Percentiles rank a stretch among this genome's conserved stretches.
Evolutionary conservation across 2,888 invertebrate species (phyloP).

Genomic region (Gisinianus flammeolus): DNA sequence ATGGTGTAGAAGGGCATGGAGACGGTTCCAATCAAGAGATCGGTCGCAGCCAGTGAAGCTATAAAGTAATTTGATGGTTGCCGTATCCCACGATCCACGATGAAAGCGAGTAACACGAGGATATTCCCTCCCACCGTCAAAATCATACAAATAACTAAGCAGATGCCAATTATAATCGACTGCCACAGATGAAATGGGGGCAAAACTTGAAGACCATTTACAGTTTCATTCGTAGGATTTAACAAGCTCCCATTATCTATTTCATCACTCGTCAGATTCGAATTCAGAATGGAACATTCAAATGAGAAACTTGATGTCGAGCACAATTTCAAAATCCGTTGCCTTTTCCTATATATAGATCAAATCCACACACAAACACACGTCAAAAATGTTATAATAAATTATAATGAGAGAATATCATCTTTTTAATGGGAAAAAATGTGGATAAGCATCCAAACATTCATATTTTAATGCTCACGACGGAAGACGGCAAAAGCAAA

Average conservation of each 20-base stretch:
- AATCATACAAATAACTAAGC: conserved; percentile 85
- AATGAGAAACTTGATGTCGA: conserved; percentile 43
- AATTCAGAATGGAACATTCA: conserved; percentile 56
- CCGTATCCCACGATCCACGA: conserved; percentile 73
- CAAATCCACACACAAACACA: not conserved
- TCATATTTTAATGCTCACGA: no score
- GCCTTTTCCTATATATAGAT: conserved; percentile 54
- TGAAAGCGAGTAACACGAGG: conserved; percentile 90
- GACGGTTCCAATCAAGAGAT: conserved; percentile 95
- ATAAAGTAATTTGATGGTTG: conserved; percentile 99
- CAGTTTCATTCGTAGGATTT: conserved; percentile 44
- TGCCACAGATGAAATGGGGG: conserved; percentile 90
- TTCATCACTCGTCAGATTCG: conserved; percentile 45
- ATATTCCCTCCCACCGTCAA: conserved; percentile 95
- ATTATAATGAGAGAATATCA: no score
- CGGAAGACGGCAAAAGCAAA: no score
- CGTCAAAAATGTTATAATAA: not conserved
- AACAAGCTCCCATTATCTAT: conserved; percentile 35
- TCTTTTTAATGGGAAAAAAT: no score
- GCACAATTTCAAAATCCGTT: conserved; percentile 41
- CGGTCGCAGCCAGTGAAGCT: conserved; percentile 95
- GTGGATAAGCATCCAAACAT: no score
- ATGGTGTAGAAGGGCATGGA: conserved; percentile 99
- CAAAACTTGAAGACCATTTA: conserved; percentile 61
- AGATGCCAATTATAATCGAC: conserved; percentile 84